Evolutionary conservation across 2,888 invertebrate species (phyloP), one percentile per base, ranked within the genome.

Genomic region (Romanomermis culicivorax): DNA sequence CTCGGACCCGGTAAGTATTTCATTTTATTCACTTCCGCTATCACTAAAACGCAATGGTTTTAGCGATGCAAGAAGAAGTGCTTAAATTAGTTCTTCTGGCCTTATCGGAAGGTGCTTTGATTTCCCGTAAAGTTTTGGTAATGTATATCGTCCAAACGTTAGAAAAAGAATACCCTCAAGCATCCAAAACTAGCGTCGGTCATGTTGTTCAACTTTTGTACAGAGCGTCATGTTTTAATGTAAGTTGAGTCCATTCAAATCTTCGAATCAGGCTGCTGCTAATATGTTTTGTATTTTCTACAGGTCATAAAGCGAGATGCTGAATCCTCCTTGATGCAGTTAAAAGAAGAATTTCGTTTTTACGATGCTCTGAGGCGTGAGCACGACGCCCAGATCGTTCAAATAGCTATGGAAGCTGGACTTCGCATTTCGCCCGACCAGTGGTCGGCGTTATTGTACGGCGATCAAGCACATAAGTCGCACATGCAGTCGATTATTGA

Each of bases 1-100:
- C 78, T 95, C 29, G 95, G 95, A 4, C 93, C 93, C 61, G 78
- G 78, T 78, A 65, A 60, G 57, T 57, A 36, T 11, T 36, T 36
- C 17, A 11, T 36, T 36, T 11, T 36, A 17, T 17, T 36, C 36
- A 36, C 17, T 36, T 36, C 17, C 17, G 11, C 7, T 36, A 17
- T 17, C 36, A 36, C 36, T 36, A 17, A 17, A 7, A 11, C 17
- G 17, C 17, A 36, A 17, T 17, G 36, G n/a, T 58, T 61, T 42
- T 69, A 75, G 93, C 88, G 26, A 93, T 97, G 93, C 95, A 97
- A 75, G 93, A 97, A 70, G 95, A 97, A 72, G 93, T 95, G 53
- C 75, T 97, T 36, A 58, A 68, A 68, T 75, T 97, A 60, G 91
- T 97, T 48, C 75, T 95, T 43, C 73, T 93, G 58, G 89, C 93